Percentiles rank a stretch among this genome's conserved stretches.
These are phyloP conservation scores for Cyclophora albipunctata DNA, from an alignment of 2,888 invertebrate genomes.

Conservation along the genomic window DNA sequence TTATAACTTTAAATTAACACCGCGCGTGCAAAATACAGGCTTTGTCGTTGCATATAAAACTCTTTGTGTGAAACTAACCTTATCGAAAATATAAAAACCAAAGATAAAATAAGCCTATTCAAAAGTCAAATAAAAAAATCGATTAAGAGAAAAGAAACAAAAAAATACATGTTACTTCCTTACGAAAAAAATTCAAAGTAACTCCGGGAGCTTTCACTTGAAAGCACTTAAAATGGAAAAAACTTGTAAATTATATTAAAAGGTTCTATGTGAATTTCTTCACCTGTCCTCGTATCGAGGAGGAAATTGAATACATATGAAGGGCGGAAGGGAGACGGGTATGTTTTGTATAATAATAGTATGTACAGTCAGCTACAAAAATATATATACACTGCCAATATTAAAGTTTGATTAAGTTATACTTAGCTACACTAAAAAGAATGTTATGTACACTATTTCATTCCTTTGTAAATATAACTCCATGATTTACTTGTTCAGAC, in stretches of 20 bases:
- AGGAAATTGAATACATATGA: too few species aligned
- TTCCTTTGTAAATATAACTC: too few species aligned
- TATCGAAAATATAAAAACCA: background rate
- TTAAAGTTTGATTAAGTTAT: too few species aligned
- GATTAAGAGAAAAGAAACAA: background rate
- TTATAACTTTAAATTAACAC: too few species aligned
- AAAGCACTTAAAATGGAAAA: constrained; percentile 27
- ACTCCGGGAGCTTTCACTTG: constrained; percentile 26
- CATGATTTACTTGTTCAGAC: too few species aligned
- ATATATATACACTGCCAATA: too few species aligned
- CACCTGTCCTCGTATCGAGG: constrained; percentile 26
- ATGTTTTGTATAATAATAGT: too few species aligned
- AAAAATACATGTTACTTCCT: constrained; percentile 15
- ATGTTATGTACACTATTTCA: too few species aligned
- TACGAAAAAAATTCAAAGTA: constrained; percentile 16
- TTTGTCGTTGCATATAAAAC: background rate
- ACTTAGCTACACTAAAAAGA: too few species aligned
- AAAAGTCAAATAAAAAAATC: background rate
- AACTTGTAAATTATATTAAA: constrained; percentile 42
- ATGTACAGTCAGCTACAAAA: too few species aligned
- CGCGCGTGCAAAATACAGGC: too few species aligned
- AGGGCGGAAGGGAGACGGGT: too few species aligned
- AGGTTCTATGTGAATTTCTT: constrained; percentile 34
- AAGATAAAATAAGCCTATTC: background rate
- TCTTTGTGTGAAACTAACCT: background rate